phyloP scores from a whole-genome alignment of 2,113 vertebrate species.

The Elaphurus davidianus region DNA sequence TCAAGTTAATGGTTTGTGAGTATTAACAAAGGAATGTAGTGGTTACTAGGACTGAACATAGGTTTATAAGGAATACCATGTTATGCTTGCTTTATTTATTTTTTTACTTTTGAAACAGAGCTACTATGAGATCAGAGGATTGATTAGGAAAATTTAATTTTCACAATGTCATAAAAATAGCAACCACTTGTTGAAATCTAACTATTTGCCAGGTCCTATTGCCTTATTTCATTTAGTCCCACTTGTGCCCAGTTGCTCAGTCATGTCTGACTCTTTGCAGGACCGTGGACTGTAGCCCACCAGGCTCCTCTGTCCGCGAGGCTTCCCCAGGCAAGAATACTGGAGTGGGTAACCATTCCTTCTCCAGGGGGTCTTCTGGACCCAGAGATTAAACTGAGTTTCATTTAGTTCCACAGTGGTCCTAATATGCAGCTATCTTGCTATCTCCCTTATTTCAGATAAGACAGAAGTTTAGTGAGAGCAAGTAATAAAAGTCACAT shows the following conservation, averaged over 20 bases:
- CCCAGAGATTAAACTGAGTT: background rate
- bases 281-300: background rate
- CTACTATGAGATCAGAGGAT: background rate
- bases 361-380: background rate
- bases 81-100: background rate
- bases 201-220: background rate
- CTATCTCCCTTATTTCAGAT: background rate
- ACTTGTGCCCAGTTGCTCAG: background rate
- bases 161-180: conserved; percentile 1
- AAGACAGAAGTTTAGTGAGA: conserved; percentile 8
- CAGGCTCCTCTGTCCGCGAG: background rate
- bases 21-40: background rate
- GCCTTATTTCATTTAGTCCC: background rate
- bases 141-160: conserved; percentile 19
- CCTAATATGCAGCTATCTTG: background rate
- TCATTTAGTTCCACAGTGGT: background rate
- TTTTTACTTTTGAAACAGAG: conserved; percentile 26
- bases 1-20: conserved; percentile 35
- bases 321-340: background rate
- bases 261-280: background rate
- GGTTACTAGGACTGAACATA: background rate
- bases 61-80: background rate
- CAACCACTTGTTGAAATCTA: background rate
- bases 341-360: background rate
- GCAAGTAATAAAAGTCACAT: conserved; percentile 22